phyloP scores from a whole-genome alignment of 2,888 invertebrate genomes.

The Yponomeuta sedellus region DNA sequence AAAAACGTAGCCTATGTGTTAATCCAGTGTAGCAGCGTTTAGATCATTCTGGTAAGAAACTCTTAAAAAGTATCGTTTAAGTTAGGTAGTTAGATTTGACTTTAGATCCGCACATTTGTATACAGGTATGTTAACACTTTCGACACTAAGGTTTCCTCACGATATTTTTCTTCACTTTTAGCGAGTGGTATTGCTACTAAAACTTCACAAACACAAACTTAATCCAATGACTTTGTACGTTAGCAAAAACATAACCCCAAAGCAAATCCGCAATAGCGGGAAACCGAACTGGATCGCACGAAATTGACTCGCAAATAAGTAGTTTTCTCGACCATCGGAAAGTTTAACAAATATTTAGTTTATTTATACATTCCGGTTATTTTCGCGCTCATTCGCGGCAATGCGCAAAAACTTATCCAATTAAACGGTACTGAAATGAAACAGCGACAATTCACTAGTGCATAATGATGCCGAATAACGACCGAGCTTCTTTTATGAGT shows the following conservation, averaged over 20 bases:
- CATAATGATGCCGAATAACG: constrained; percentile 41
- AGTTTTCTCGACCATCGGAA: neutral
- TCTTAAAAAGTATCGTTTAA: too few species aligned
- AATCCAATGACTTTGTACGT: too few species aligned
- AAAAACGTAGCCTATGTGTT: too few species aligned
- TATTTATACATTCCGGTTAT: neutral
- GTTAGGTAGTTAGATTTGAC: too few species aligned
- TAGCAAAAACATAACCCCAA: neutral
- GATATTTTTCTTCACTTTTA: too few species aligned
- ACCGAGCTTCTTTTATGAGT: constrained; percentile 25
- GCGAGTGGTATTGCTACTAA: too few species aligned
- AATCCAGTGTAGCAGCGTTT: too few species aligned
- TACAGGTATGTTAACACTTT: too few species aligned
- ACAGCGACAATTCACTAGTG: constrained; percentile 38
- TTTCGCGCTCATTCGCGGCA: constrained; percentile 23
- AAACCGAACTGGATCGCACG: neutral
- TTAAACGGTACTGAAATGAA: constrained; percentile 33
- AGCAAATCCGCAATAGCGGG: neutral
- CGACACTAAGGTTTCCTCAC: too few species aligned
- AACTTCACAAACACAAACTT: too few species aligned
- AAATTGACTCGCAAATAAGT: neutral
- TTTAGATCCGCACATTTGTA: too few species aligned
- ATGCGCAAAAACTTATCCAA: constrained; percentile 51
- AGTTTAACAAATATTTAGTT: neutral
- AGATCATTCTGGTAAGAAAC: too few species aligned